A percentile compares a stretch with the other conserved stretches of the same genome.
Conservation (phyloP, 2,113 vertebrate genomes). For the Myxocyprinus asiaticus region DNA sequence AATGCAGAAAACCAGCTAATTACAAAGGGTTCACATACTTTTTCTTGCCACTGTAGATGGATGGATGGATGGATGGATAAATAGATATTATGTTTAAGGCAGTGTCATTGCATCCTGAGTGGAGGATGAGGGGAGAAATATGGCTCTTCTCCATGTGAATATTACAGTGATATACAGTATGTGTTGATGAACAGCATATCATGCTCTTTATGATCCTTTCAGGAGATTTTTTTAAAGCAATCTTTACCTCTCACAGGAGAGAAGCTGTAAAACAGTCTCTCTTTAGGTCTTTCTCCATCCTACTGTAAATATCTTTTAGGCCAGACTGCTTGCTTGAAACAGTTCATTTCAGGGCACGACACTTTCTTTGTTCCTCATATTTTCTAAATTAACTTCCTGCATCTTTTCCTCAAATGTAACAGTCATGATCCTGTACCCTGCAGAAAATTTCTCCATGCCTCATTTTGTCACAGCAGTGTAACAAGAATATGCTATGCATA, state of each 20-base stretch:
- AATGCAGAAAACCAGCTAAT: too few relatives aligned
- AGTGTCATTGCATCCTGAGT: background rate
- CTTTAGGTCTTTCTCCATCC: background rate
- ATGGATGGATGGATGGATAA: too few relatives aligned
- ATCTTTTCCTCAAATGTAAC: background rate
- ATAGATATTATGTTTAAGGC: too few relatives aligned
- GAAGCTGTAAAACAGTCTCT: background rate
- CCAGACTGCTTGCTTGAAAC: background rate
- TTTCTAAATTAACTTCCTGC: background rate
- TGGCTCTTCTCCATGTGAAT: background rate
- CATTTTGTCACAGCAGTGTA: slow-evolving; percentile 25
- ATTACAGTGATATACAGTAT: background rate
- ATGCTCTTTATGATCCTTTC: background rate
- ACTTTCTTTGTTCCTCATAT: background rate
- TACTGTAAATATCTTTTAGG: background rate
- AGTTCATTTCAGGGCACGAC: background rate
- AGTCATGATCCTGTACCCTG: slow-evolving; percentile 6
- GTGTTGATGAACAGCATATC: slow-evolving; percentile 2
- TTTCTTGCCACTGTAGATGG: too few relatives aligned
- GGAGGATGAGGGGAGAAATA: background rate
- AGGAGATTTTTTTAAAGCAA: too few relatives aligned
- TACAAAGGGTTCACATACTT: too few relatives aligned
- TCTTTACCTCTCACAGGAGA: background rate
- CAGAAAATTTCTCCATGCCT: slow-evolving; percentile 16
- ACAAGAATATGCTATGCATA: background rate